Evolutionary conservation across 2,113 vertebrate species (phyloP).

Genomic region (Chauna torquata): DNA sequence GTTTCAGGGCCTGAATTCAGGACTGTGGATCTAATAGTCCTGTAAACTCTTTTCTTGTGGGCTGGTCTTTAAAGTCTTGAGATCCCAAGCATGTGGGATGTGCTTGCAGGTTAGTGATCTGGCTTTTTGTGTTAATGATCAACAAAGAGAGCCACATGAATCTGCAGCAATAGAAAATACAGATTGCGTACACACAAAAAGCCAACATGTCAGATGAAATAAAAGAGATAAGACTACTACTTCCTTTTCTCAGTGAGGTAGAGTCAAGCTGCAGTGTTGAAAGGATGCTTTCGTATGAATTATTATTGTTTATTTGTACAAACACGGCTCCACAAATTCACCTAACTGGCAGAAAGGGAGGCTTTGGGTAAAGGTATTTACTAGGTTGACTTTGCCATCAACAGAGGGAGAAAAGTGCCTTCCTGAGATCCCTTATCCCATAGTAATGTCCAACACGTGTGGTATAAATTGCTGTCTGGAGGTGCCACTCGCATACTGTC

Average conservation of each 20-base stretch:
- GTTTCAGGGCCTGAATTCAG: background rate
- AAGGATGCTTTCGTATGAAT: background rate
- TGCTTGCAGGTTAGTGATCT: background rate
- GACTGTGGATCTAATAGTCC: background rate
- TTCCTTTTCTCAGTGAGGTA: background rate
- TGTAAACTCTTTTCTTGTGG: background rate
- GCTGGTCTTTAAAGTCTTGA: background rate
- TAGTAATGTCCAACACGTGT: fast-evolving
- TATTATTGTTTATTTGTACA: background rate
- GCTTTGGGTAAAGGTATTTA: background rate
- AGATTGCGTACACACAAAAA: fast-evolving
- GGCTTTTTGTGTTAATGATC: background rate
- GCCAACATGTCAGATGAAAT: background rate
- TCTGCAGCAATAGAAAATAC: background rate
- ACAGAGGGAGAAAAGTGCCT: background rate
- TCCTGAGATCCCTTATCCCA: background rate
- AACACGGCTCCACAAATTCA: background rate
- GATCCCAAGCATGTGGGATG: background rate
- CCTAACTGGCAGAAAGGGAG: background rate
- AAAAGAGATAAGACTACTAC: background rate
- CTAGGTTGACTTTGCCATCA: background rate
- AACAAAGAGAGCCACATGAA: background rate
- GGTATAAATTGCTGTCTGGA: background rate
- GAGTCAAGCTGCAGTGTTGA: background rate
- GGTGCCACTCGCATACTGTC: fast-evolving